Percentiles rank a stretch among this genome's conserved stretches.
These are phyloP conservation scores for Athetis lepigone DNA, from an alignment of 2,888 invertebrate species.

Conservation along the genomic window DNA sequence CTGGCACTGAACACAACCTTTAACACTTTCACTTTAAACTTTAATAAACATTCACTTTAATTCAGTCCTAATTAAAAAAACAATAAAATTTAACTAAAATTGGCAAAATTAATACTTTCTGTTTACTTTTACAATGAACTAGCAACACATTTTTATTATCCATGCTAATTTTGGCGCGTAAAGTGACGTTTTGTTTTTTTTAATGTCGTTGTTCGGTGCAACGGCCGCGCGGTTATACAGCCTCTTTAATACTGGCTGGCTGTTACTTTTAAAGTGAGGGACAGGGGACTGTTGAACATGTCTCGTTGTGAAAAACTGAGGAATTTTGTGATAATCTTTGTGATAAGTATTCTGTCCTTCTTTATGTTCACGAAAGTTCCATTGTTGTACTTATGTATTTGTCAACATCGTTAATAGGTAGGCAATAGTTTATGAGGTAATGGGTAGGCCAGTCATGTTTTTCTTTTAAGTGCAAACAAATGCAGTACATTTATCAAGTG, in stretches of 20 bases:
- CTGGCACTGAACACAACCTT: conserved; percentile 51
- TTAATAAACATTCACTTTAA: neutral
- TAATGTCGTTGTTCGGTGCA: conserved; percentile 41
- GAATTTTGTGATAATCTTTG: conserved; percentile 52
- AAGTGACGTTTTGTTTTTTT: conserved; percentile 31
- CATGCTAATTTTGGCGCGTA: conserved; percentile 54
- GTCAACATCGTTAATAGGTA: neutral
- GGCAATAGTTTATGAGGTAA: too few species aligned
- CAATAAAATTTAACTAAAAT: neutral
- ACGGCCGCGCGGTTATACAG: conserved; percentile 60
- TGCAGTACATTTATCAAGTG: too few species aligned
- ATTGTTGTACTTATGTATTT: neutral
- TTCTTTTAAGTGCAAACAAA: too few species aligned
- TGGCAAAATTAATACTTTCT: conserved; percentile 25
- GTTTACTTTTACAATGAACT: conserved; percentile 31
- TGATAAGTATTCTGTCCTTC: conserved; percentile 48
- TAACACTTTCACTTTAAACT: conserved; percentile 53
- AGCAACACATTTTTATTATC: conserved; percentile 25
- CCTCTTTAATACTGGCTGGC: conserved; percentile 59
- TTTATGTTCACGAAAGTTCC: neutral
- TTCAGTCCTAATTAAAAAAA: conserved; percentile 2
- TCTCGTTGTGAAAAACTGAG: conserved; percentile 54
- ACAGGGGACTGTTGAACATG: conserved; percentile 8
- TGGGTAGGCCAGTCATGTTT: neutral
- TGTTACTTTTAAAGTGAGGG: conserved; percentile 35